These are phyloP conservation scores for Oophaga sylvatica DNA, from an alignment of 2,797 vertebrate species.

Conservation along the genomic window DNA sequence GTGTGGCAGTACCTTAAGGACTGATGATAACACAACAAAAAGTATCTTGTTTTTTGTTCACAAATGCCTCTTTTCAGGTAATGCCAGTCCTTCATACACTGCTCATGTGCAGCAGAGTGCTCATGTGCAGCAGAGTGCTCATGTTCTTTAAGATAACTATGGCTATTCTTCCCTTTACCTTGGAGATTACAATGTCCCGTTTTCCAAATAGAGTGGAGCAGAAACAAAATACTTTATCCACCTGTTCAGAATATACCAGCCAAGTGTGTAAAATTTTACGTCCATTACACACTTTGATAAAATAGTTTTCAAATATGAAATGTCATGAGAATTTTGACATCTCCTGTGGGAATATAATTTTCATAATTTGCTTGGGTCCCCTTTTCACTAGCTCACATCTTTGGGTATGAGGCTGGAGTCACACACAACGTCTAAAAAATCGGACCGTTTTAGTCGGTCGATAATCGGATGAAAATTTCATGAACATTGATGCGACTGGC, in stretches of 20 bases:
- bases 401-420: background rate
- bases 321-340: background rate
- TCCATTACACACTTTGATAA: background rate
- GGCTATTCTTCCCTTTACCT: background rate
- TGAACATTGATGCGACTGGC: too few relatives aligned
- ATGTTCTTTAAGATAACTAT: background rate
- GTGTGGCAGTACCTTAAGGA: too few relatives aligned
- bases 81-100: background rate
- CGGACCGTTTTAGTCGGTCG: too few relatives aligned
- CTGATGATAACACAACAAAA: too few relatives aligned
- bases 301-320: background rate
- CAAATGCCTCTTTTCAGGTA: background rate
- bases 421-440: too few relatives aligned
- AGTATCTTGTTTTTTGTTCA: background rate
- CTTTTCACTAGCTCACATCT: background rate
- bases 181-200: background rate
- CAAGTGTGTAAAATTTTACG: background rate
- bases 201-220: background rate
- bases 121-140: background rate
- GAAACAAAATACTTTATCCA: conserved; percentile 14
- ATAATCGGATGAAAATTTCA: too few relatives aligned
- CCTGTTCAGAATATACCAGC: background rate
- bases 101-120: background rate
- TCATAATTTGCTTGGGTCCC: too few relatives aligned
- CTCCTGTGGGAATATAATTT: background rate